Evolutionary conservation across 2,113 vertebrate species (phyloP).

Genomic region (Polypterus senegalus): DNA sequence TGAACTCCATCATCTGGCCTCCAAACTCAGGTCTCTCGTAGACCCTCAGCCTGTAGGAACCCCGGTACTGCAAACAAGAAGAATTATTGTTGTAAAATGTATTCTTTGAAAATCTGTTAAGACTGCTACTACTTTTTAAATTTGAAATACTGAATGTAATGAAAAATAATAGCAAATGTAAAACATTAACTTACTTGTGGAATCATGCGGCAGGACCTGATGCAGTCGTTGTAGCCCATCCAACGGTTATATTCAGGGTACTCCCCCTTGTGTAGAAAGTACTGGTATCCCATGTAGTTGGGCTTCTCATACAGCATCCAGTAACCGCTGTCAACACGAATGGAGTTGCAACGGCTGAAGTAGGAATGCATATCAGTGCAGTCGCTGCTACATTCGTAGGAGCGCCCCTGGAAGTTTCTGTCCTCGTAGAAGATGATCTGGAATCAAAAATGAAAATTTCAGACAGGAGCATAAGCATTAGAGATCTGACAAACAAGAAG

Average conservation of each 20-base stretch:
- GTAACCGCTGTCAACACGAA: slow-evolving; percentile 29
- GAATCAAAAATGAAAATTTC: slow-evolving; percentile 1
- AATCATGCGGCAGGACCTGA: slow-evolving; percentile 32
- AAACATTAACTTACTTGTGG: slow-evolving; percentile 32
- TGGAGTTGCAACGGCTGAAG: slow-evolving; percentile 33
- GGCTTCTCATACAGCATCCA: slow-evolving; percentile 34
- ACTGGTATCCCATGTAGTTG: slow-evolving; percentile 36
- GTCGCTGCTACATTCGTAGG: slow-evolving; percentile 31
- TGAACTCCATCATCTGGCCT: slow-evolving; percentile 23
- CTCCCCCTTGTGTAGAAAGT: slow-evolving; percentile 31
- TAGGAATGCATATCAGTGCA: slow-evolving; percentile 31
- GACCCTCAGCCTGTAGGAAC: slow-evolving; percentile 18
- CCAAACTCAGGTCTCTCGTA: slow-evolving; percentile 24
- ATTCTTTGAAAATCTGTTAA: not conserved
- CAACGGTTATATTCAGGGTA: slow-evolving; percentile 35
- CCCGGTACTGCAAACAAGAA: slow-evolving; percentile 10
- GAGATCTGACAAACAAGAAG: too few relatives aligned
- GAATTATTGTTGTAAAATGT: not conserved
- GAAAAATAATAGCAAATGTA: not conserved
- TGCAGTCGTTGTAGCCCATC: slow-evolving; percentile 32
- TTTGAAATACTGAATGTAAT: not conserved
- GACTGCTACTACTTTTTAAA: not conserved
- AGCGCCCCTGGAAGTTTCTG: slow-evolving; percentile 36
- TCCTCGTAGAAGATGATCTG: slow-evolving; percentile 37
- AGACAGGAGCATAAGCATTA: not conserved